These are phyloP conservation scores for Diachasmimorpha longicaudata DNA, from an alignment of 1,140 invertebrate species.

Conservation along the genomic window DNA sequence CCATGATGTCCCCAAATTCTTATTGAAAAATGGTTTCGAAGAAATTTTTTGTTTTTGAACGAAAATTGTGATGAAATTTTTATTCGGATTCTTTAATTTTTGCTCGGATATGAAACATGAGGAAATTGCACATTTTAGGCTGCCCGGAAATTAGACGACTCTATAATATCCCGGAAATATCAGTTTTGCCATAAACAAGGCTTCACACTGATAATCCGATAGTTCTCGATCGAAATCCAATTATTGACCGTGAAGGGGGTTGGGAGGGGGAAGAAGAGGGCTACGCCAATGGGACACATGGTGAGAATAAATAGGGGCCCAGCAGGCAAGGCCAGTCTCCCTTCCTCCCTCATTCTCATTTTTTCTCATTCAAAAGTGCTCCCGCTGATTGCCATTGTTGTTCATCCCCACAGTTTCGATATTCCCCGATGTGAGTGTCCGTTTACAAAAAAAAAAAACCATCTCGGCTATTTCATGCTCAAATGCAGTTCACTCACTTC, in stretches of 20 bases:
- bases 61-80: too few species aligned
- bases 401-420: background rate
- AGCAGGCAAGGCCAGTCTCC: background rate
- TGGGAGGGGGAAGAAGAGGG: background rate
- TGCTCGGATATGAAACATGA: too few species aligned
- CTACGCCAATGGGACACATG: background rate
- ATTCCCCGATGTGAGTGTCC: too few species aligned
- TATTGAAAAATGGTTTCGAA: too few species aligned
- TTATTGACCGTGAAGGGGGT: background rate
- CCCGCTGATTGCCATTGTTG: conserved; percentile 3
- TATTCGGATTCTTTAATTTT: too few species aligned
- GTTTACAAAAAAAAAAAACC: too few species aligned
- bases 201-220: background rate
- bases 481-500: background rate
- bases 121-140: too few species aligned
- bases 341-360: background rate
- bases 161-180: too few species aligned
- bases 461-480: background rate
- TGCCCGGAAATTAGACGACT: too few species aligned
- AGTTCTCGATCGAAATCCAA: background rate
- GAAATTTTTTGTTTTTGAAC: too few species aligned
- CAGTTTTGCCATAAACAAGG: background rate
- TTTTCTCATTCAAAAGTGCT: background rate
- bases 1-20: too few species aligned
- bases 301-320: background rate